Conservation (phyloP, 2,113 vertebrate genomes). For the Hymenochirus boettgeri region DNA sequence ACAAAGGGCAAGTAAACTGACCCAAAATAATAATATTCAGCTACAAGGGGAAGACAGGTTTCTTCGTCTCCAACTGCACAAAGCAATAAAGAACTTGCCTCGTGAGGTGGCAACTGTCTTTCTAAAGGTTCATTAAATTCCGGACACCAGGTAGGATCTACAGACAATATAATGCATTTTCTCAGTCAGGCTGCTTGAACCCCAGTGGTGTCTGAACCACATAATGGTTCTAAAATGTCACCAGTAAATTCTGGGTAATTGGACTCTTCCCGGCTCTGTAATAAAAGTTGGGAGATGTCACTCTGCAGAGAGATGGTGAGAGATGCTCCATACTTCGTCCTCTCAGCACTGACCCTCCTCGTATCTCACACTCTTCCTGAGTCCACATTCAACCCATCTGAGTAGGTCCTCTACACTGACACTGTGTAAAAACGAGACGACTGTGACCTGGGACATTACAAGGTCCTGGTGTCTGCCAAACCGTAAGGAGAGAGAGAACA, state of each 20-base stretch:
- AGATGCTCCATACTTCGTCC: too few relatives aligned
- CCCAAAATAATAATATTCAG: too few relatives aligned
- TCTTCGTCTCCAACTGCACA: too few relatives aligned
- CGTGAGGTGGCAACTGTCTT: conserved; percentile 49
- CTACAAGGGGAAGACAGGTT: too few relatives aligned
- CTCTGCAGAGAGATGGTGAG: background rate
- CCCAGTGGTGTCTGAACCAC: conserved; percentile 51
- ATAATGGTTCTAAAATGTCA: conserved; percentile 54
- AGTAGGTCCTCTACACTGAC: too few relatives aligned
- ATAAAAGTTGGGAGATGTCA: conserved; percentile 14
- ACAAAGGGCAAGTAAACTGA: too few relatives aligned
- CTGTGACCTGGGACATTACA: too few relatives aligned
- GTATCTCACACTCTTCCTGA: background rate
- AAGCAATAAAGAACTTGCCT: conserved; percentile 53
- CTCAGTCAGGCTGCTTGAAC: conserved; percentile 49
- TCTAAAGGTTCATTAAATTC: conserved; percentile 51
- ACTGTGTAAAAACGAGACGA: too few relatives aligned
- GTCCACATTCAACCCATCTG: background rate
- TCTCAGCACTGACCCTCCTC: conserved; percentile 17
- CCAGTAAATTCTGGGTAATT: conserved; percentile 51
- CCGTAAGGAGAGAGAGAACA: too few relatives aligned
- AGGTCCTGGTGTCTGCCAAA: too few relatives aligned
- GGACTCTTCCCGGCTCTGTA: conserved; percentile 16
- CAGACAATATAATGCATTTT: conserved; percentile 56
- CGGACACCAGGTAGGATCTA: conserved; percentile 45